phyloP scores from a whole-genome alignment of 2,888 invertebrate genomes.

The Caradrina clavipalpis region DNA sequence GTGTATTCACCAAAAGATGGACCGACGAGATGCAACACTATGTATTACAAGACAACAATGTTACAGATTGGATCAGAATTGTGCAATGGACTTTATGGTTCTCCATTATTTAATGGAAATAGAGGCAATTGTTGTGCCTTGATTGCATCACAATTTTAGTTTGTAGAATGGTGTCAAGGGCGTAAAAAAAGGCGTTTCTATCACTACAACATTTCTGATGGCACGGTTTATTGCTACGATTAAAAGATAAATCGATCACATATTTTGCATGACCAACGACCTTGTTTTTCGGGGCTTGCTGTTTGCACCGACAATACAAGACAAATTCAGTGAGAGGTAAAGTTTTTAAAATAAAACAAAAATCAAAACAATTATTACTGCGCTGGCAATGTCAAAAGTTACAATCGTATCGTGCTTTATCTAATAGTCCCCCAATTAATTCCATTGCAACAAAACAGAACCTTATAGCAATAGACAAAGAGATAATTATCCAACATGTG shows the following conservation, averaged over 20 bases:
- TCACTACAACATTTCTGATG: background rate
- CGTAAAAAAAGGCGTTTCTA: background rate
- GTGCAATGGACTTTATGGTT: slow-evolving; percentile 42
- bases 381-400: background rate
- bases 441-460: slow-evolving; percentile 11
- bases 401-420: background rate
- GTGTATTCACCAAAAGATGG: slow-evolving; percentile 55
- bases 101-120: slow-evolving; percentile 35
- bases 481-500: slow-evolving; percentile 34
- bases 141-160: slow-evolving; percentile 6
- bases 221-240: too few relatives aligned
- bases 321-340: too few relatives aligned
- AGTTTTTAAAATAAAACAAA: too few relatives aligned
- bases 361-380: too few relatives aligned
- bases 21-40: slow-evolving; percentile 49
- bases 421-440: slow-evolving; percentile 12
- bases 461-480: slow-evolving; percentile 2
- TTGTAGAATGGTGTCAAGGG: background rate
- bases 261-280: too few relatives aligned
- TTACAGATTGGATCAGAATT: slow-evolving; percentile 54
- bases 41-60: slow-evolving; percentile 50
- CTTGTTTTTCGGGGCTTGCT: too few relatives aligned
- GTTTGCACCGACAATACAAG: too few relatives aligned
- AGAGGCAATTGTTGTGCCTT: slow-evolving; percentile 10
- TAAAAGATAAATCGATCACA: too few relatives aligned